Evolutionary conservation across 1,140 invertebrate genomes (phyloP).

Genomic region (Cydia amplana): DNA sequence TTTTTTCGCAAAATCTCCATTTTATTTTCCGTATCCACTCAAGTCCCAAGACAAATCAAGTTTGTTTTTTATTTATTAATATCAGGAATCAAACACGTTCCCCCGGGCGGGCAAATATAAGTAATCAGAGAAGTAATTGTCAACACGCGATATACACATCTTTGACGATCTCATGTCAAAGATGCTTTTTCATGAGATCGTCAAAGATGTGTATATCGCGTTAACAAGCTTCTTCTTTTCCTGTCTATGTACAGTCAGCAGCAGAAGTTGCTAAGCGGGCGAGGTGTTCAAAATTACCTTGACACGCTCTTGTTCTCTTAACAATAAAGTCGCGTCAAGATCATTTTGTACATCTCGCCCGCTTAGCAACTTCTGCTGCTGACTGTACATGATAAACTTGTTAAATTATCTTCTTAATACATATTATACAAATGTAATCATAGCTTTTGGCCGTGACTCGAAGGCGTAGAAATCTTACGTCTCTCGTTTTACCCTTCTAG

Average conservation of each 20-base stretch:
- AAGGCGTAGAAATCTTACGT: no score
- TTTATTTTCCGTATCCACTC: not conserved
- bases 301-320: no score
- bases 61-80: constrained; percentile 15
- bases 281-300: no score
- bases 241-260: not conserved
- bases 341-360: no score
- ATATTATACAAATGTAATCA: not conserved
- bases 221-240: not conserved
- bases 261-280: no score
- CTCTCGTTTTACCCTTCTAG: no score
- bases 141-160: constrained; percentile 7
- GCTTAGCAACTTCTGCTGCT: no score
- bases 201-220: no score
- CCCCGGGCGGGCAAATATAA: constrained; percentile 5
- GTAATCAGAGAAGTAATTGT: constrained; percentile 16
- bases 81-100: constrained; percentile 4
- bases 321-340: no score
- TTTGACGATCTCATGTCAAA: constrained; percentile 1
- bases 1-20: not conserved
- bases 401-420: not conserved
- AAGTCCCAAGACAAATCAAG: constrained; percentile 7
- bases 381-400: not conserved
- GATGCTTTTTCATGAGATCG: no score
- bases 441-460: no score